These are phyloP conservation scores for Gymnorhina tibicen DNA, from an alignment of 2,113 vertebrate species.

Conservation along the genomic window DNA sequence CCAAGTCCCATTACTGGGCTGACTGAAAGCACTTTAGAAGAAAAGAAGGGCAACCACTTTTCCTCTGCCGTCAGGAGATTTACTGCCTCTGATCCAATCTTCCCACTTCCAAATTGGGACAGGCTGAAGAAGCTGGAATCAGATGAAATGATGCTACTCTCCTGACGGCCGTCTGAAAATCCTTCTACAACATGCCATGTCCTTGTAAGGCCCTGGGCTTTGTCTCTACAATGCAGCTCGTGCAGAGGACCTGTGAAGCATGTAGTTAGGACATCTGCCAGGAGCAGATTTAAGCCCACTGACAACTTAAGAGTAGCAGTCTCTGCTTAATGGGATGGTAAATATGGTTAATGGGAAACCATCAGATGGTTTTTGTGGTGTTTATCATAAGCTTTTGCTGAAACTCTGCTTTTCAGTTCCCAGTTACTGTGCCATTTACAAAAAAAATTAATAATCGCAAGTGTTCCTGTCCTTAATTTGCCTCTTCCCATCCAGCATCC, in stretches of 20 bases:
- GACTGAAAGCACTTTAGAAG: constrained; percentile 23
- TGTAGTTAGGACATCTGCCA: constrained; percentile 39
- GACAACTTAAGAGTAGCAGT: background rate
- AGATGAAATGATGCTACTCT: constrained; percentile 16
- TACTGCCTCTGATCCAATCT: constrained; percentile 21
- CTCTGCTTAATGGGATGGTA: constrained; percentile 5
- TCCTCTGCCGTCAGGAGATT: background rate
- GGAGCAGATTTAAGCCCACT: constrained; percentile 14
- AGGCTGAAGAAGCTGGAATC: constrained; percentile 30
- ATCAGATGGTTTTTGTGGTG: background rate
- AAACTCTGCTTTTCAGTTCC: background rate
- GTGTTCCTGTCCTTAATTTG: background rate
- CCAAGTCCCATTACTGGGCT: background rate
- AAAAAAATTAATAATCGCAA: background rate
- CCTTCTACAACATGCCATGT: constrained; percentile 27
- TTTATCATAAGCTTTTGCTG: background rate
- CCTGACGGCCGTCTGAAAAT: background rate
- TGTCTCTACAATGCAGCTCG: background rate
- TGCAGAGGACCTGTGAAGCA: background rate
- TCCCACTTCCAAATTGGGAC: constrained; percentile 41
- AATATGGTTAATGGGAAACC: background rate
- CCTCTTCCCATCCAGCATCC: background rate
- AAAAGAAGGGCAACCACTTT: background rate
- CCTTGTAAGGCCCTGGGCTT: constrained; percentile 61
- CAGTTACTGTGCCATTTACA: background rate